Evolutionary conservation across 2,113 vertebrate species (phyloP).

Genomic region (Gymnocephalus cernua): DNA sequence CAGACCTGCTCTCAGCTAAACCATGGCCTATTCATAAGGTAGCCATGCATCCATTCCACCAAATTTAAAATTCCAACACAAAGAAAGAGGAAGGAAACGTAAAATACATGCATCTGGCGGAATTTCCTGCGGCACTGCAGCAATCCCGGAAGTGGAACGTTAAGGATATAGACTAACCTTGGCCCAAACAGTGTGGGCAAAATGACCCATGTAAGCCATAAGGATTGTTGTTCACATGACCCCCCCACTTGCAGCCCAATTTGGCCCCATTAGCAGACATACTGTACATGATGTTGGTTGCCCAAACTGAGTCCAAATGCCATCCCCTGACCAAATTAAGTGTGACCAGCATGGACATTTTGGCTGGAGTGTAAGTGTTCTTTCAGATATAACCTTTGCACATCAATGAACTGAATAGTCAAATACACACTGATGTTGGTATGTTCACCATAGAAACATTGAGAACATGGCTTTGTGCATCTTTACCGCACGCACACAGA

Average conservation of each 20-base stretch:
- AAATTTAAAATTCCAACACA: too few relatives aligned
- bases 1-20: too few relatives aligned
- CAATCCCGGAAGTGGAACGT: too few relatives aligned
- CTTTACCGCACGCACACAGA: conserved; percentile 7
- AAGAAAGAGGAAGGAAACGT: too few relatives aligned
- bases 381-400: conserved; percentile 14
- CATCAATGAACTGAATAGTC: background rate
- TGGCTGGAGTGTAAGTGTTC: background rate
- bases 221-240: background rate
- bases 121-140: too few relatives aligned
- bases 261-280: background rate
- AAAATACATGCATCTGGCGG: too few relatives aligned
- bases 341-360: background rate
- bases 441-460: background rate
- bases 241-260: background rate
- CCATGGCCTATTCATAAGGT: too few relatives aligned
- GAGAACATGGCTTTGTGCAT: background rate
- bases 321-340: background rate
- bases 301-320: background rate
- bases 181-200: background rate
- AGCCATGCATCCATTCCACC: too few relatives aligned
- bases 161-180: too few relatives aligned
- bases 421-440: background rate
- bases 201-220: background rate
- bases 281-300: background rate